Conservation (phyloP, 2,797 vertebrate genomes). For the Tangara arthus region DNA sequence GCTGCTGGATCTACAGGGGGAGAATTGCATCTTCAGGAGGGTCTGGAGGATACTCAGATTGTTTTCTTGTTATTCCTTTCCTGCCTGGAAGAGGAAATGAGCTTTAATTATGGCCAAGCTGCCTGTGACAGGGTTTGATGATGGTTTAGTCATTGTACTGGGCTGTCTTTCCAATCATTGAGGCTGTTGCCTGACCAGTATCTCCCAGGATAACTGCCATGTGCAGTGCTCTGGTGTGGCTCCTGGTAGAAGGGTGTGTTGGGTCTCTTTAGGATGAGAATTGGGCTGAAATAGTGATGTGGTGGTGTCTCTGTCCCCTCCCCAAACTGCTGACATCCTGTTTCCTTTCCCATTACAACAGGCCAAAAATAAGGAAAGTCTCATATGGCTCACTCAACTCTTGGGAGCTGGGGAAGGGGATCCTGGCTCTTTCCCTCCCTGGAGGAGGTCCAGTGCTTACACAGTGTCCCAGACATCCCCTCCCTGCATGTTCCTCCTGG, state of each 20-base stretch:
- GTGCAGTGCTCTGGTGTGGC: background rate
- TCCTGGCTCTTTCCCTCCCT: background rate
- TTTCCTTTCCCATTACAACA: background rate
- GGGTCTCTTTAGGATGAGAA: background rate
- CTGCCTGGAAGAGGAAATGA: background rate
- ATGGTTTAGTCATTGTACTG: background rate
- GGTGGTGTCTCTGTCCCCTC: background rate
- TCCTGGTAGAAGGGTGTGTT: background rate
- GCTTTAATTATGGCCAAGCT: background rate
- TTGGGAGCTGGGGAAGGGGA: background rate
- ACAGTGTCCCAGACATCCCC: background rate
- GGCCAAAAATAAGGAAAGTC: background rate
- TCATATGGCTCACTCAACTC: background rate
- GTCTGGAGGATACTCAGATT: background rate
- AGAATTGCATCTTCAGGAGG: background rate
- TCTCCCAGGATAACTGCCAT: background rate
- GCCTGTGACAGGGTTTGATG: background rate
- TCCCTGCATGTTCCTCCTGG: background rate
- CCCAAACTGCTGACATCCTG: background rate
- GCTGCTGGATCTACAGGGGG: background rate
- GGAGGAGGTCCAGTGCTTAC: background rate
- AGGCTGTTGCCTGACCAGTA: background rate
- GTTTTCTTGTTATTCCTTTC: background rate
- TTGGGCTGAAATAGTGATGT: background rate
- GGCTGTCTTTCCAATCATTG: accelerated